These are phyloP conservation scores for Onychorhynchus coronatus DNA, from an alignment of 2,113 vertebrate genomes.

Conservation along the genomic window DNA sequence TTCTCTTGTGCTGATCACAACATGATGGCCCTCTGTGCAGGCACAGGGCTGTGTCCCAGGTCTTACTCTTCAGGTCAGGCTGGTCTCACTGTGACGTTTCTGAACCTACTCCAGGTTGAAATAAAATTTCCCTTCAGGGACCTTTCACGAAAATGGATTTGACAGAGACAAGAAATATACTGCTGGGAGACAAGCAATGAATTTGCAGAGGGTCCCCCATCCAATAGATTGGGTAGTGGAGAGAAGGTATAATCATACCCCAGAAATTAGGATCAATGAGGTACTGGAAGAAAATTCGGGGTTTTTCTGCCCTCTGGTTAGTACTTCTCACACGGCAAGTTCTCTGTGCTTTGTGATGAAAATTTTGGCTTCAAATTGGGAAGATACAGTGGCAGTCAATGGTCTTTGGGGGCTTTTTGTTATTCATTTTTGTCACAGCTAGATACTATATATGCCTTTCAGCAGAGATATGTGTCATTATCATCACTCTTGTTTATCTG, in stretches of 20 bases:
- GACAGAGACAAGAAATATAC: background rate
- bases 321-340: background rate
- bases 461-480: background rate
- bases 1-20: rapidly evolving
- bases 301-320: background rate
- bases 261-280: background rate
- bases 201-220: background rate
- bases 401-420: background rate
- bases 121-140: background rate
- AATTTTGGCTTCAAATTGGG: background rate
- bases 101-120: background rate
- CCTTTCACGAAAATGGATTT: background rate
- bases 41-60: background rate
- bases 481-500: background rate
- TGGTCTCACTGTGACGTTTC: background rate
- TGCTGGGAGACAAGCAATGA: background rate
- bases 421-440: background rate
- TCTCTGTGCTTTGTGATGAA: background rate
- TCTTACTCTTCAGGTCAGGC: background rate
- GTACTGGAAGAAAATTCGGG: background rate
- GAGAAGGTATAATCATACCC: background rate
- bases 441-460: background rate
- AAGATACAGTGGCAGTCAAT: background rate
- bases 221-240: background rate
- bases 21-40: background rate